These are phyloP conservation scores for Picus viridis DNA, from an alignment of 2,797 vertebrate genomes.

Conservation along the genomic window DNA sequence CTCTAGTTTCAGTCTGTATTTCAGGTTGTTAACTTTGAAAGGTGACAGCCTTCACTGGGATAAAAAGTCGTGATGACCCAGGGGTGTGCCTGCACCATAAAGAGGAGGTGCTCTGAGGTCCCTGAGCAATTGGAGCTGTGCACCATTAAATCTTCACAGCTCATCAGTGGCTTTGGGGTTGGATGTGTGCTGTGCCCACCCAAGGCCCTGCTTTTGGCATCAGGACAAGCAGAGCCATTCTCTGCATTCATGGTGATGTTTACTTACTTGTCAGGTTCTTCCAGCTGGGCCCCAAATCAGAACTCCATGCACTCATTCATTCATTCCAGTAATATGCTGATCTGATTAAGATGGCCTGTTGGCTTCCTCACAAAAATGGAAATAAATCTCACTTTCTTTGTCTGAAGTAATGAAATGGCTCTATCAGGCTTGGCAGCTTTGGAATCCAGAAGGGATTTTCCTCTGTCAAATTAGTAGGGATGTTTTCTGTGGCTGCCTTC, in stretches of 20 bases:
- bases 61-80: background rate
- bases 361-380: background rate
- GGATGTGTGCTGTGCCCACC: background rate
- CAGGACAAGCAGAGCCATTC: background rate
- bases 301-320: background rate
- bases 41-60: background rate
- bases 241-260: background rate
- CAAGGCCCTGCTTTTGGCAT: background rate
- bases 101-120: background rate
- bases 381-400: background rate
- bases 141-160: background rate
- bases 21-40: background rate
- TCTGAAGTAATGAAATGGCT: slow-evolving; percentile 7
- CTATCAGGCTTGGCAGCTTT: background rate
- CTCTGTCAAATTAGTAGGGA: background rate
- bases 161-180: background rate
- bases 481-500: background rate
- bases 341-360: background rate
- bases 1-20: background rate
- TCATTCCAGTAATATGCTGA: background rate
- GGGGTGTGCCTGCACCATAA: background rate
- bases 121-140: background rate
- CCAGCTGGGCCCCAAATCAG: background rate
- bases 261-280: background rate
- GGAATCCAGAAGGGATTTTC: background rate